Evolutionary conservation across 92 coral and sea anemone species (phyloP), one percentile per base, ranked within the genome.

Genomic region (Virgularia gustaviana): DNA sequence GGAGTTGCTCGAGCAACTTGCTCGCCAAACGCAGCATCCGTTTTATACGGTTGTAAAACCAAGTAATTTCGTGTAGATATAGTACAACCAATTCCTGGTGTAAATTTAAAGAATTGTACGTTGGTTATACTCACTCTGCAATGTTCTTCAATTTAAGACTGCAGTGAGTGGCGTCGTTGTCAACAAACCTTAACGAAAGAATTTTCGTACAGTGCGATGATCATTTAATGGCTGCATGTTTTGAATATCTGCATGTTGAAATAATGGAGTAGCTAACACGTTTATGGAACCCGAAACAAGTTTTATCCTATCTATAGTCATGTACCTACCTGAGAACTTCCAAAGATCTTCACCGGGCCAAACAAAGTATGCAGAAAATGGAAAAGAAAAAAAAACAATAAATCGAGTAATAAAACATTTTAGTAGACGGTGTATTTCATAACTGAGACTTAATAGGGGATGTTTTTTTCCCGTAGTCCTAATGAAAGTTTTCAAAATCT

Each of bases 101-200:
- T n/a, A n/a, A n/a, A n/a, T 6, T 6, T 32, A 57, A 57, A 25
- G 9, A 57, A 27, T n/a, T n/a, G n/a, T n/a, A n/a, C n/a, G n/a
- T n/a, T n/a, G 64, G 3, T 25, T 63, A 6, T 43, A 71, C 88
- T 65, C 44, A 92, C 98, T 86, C 88, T 12, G 98, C 98, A 28
- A 89, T 86, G 58, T 89, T 90, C 32, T 84, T 79, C 59, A 92
- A 81, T 62, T 89, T 85, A 33, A 92, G 79, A 57, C 84, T 79
- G 36, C 70, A 79, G 6, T 62, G 84, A 11, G 84, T 79, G 36
- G 71, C 84, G 19, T 79, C 84, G 41, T 79, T 79, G 29, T 72
- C 78, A 27, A 79, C 84, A 42, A 71, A 79, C 63, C 84, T 79
- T 31, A 53, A 45, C 34, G 41, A 60, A 12, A 23, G 62, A 63